A percentile compares a stretch with the other conserved stretches of the same genome.
phyloP scores from a whole-genome alignment of 2,888 invertebrate species.

The Rhagophthalmus giganteus region DNA sequence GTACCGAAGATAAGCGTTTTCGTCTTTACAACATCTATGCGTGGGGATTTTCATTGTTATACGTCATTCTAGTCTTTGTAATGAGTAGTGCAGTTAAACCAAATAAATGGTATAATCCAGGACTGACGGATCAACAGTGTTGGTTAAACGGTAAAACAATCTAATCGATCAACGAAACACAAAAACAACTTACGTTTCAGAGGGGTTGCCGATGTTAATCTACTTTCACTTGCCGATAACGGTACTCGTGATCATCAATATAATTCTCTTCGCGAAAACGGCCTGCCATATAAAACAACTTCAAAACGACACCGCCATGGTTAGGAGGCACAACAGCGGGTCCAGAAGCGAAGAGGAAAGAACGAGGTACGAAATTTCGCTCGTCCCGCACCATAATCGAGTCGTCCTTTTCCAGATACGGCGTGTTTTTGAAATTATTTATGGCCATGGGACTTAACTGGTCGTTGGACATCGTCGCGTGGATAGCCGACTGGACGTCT shows the following conservation, averaged over 20 bases:
- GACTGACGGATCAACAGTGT: conserved; percentile 60
- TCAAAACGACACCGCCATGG: conserved; percentile 65
- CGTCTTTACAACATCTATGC: conserved; percentile 30
- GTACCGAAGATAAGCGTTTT: conserved; percentile 28
- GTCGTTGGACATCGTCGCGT: conserved; percentile 3
- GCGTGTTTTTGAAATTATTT: conserved; percentile 2
- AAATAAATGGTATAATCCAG: conserved; percentile 17
- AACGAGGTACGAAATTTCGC: not conserved
- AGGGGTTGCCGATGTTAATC: conserved; percentile 60
- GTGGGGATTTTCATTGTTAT: conserved; percentile 29
- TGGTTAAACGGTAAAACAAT: conserved; percentile 66
- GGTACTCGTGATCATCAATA: conserved; percentile 65
- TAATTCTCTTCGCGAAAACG: conserved; percentile 69
- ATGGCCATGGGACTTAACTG: conserved; percentile 4
- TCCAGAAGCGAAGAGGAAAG: conserved; percentile 41
- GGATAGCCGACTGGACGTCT: conserved; percentile 1
- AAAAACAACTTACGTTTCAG: conserved; percentile 52
- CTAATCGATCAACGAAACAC: too few relatives aligned
- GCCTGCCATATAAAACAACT: conserved; percentile 67
- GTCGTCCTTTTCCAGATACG: not conserved
- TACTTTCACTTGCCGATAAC: conserved; percentile 75
- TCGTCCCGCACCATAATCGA: not conserved
- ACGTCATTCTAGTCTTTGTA: conserved; percentile 15
- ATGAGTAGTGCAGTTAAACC: conserved; percentile 50
- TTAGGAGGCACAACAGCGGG: conserved; percentile 65